Evolutionary conservation across 2,888 invertebrate genomes (phyloP).

Genomic region (Prenolepis imparis): DNA sequence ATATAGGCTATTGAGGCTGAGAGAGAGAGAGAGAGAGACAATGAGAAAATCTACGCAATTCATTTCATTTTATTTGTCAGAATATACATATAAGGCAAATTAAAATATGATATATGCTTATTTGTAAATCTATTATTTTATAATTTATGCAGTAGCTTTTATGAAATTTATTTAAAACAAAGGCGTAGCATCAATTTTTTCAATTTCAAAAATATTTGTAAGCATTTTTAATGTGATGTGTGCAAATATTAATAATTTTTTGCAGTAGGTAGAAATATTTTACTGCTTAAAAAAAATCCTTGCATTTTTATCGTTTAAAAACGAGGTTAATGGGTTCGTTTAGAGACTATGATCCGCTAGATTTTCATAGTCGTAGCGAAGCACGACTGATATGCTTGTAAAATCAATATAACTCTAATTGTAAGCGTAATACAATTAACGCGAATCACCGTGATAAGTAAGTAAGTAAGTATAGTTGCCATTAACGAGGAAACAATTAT

Average conservation of each 20-base stretch:
- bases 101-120: not conserved
- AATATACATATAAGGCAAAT: not conserved
- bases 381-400: not conserved
- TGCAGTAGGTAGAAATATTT: not conserved
- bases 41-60: too few species aligned
- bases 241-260: not conserved
- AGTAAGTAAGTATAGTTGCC: not conserved
- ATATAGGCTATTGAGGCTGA: too few species aligned
- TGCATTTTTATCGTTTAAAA: conserved; percentile 8
- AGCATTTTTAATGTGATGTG: not conserved
- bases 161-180: not conserved
- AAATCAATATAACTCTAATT: not conserved
- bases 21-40: too few species aligned
- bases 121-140: not conserved
- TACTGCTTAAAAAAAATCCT: not conserved
- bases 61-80: too few species aligned
- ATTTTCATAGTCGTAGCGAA: conserved; percentile 28
- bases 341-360: conserved; percentile 22
- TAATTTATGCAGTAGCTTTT: not conserved
- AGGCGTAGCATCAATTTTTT: too few species aligned
- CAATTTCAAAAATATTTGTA: not conserved
- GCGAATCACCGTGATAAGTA: not conserved
- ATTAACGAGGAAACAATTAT: conserved; percentile 1
- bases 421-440: not conserved
- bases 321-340: conserved; percentile 37